Evolutionary conservation across 2,888 invertebrate species (phyloP), one percentile per base, ranked within the genome.

Genomic region (Cheilosia pagana): DNA sequence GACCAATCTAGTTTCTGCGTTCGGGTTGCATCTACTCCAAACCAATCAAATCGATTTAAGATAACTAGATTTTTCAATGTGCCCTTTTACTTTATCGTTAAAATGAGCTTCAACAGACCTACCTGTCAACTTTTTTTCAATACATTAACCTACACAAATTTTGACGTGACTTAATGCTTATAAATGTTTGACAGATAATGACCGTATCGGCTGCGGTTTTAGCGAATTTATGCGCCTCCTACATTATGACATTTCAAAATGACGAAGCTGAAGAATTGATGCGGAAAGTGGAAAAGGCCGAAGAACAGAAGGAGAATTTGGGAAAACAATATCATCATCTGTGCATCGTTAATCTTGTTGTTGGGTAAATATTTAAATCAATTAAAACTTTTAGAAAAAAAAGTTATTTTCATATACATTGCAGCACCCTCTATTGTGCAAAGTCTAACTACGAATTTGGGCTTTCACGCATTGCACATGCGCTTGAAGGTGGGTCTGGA

Each of bases 361-460:
- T 99, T 87, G 99, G 99, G 95, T 95, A 91, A 88, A 87, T 60
- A 5, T 3, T 55, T 6, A 2, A 28, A 10, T 21, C 25, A 12
- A 21, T 5, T 14, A 23, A 14, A 23, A 1, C 0, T 23, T 50
- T 4, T 3, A 5, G 2, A 21, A 23, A 21, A 14, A 7, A 16
- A 6, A n/a, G 0, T 6, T n/a, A 43, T 16, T 45, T 16, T 16
- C 8, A n/a, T 7, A 3, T 16, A 8, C 16, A 71, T 92, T 92
- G 53, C 89, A 95, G 95, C 14, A 99, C 99, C 0, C 92, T 99
- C 43, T 99, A 99, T 91, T 99, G 99, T 90, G 97, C 99, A 2
- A 99, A 99, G 92, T 98, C 98, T 0, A 99, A 99, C 92, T 99
- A 98, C 89, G 99, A 99, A 92, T 99, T 99, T 92, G 99, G 99